phyloP scores from a whole-genome alignment of 2,797 vertebrate species.

The Sebastes wilsoni region DNA sequence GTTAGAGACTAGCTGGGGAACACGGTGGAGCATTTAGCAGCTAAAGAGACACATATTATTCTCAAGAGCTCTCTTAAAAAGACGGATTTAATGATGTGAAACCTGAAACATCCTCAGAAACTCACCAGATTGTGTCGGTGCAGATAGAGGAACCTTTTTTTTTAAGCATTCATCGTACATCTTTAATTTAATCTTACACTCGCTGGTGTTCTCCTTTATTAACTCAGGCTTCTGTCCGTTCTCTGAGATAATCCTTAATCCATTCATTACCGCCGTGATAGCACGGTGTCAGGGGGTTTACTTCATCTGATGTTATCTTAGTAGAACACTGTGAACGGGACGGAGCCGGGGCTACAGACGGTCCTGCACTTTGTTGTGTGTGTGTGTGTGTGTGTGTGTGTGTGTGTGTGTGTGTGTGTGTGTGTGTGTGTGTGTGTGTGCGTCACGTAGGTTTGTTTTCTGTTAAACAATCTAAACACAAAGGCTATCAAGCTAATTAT shows the following conservation, averaged over 20 bases:
- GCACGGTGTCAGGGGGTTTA: background rate
- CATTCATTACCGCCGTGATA: background rate
- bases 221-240: background rate
- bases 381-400: background rate
- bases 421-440: no score
- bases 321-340: background rate
- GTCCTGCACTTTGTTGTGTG: no score
- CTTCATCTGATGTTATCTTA: background rate
- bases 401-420: no score
- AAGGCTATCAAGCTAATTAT: background rate
- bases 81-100: background rate
- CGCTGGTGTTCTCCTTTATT: constrained; percentile 4
- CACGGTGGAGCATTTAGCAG: background rate
- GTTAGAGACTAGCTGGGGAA: background rate
- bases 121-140: background rate
- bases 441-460: background rate
- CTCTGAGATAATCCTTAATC: constrained; percentile 6
- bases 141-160: background rate
- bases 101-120: background rate
- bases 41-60: background rate
- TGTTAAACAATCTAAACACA: constrained; percentile 4
- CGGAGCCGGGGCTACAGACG: background rate
- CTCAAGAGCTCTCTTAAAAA: no score
- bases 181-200: constrained; percentile 1
- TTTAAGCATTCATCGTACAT: background rate